Evolutionary conservation across 2,113 vertebrate species (phyloP).

Genomic region (Vidua chalybeata): DNA sequence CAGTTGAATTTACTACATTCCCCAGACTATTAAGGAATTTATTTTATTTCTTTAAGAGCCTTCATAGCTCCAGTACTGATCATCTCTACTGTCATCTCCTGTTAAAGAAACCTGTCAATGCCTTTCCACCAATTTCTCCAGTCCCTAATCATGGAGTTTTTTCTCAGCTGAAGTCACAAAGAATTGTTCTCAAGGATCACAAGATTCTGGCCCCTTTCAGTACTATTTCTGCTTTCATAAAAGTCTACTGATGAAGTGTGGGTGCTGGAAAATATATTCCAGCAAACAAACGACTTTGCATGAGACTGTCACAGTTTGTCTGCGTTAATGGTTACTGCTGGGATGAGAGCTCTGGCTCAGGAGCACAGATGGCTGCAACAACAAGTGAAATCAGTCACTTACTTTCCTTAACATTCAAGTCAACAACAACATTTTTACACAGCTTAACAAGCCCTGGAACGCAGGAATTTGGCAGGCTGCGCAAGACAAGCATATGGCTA

Average conservation of each 20-base stretch:
- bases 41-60: not conserved
- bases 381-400: slow-evolving; percentile 62
- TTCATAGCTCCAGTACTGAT: not conserved
- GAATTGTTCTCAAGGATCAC: not conserved
- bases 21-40: not conserved
- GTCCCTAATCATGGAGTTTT: not conserved
- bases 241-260: slow-evolving; percentile 8
- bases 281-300: not conserved
- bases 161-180: slow-evolving; percentile 9
- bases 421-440: slow-evolving; percentile 67
- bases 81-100: not conserved
- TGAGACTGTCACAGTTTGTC: not conserved
- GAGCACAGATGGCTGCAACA: slow-evolving; percentile 55
- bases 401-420: slow-evolving; percentile 65
- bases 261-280: slow-evolving; percentile 25
- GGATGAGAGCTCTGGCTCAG: slow-evolving; percentile 2
- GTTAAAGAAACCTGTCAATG: not conserved
- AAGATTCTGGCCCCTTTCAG: not conserved
- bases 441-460: slow-evolving; percentile 64
- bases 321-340: not conserved
- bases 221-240: slow-evolving; percentile 4
- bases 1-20: not conserved
- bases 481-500: slow-evolving; percentile 65
- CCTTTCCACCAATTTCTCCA: not conserved
- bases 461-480: slow-evolving; percentile 62